Percentiles rank a stretch among this genome's conserved stretches.
Evolutionary conservation across 2,888 invertebrate species (phyloP).

Genomic region (Chalcis sispes): DNA sequence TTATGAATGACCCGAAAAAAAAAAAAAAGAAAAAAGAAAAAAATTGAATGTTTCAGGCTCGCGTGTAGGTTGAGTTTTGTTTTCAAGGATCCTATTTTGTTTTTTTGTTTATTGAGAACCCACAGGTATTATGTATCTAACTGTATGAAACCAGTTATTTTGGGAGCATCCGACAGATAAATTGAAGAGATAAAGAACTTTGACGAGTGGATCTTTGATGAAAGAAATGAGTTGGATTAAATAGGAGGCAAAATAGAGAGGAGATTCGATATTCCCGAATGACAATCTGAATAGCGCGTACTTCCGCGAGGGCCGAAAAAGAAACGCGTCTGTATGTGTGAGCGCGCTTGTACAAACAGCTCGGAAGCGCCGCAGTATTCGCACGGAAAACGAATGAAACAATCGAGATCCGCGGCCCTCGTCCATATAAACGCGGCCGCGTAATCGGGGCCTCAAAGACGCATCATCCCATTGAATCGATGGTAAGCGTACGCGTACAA

Average conservation of each 20-base stretch:
- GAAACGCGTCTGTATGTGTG: too few relatives aligned
- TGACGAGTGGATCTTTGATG: slow-evolving; percentile 20
- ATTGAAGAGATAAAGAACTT: slow-evolving; percentile 29
- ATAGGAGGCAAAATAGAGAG: slow-evolving; percentile 6
- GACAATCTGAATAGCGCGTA: slow-evolving; percentile 56
- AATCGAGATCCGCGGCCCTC: slow-evolving; percentile 64
- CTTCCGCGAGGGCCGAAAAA: slow-evolving; percentile 45
- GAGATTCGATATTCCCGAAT: slow-evolving; percentile 54
- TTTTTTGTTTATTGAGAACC: too few relatives aligned
- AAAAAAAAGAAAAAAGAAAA: not conserved
- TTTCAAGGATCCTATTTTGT: too few relatives aligned
- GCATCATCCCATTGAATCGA: slow-evolving; percentile 73
- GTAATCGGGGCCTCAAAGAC: slow-evolving; percentile 41
- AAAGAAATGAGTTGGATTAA: slow-evolving; percentile 1
- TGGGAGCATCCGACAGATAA: slow-evolving; percentile 38
- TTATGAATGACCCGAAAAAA: not conserved
- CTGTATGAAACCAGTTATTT: too few relatives aligned
- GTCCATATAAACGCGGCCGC: slow-evolving; percentile 10
- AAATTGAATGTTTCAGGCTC: too few relatives aligned
- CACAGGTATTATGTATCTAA: too few relatives aligned
- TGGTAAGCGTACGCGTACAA: too few relatives aligned
- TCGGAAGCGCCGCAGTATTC: slow-evolving; percentile 35
- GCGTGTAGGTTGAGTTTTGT: too few relatives aligned
- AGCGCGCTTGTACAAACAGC: not conserved
- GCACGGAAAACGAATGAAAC: slow-evolving; percentile 65